Evolutionary conservation across 1,140 invertebrate species (phyloP).

Genomic region (Pogonomyrmex barbatus): DNA sequence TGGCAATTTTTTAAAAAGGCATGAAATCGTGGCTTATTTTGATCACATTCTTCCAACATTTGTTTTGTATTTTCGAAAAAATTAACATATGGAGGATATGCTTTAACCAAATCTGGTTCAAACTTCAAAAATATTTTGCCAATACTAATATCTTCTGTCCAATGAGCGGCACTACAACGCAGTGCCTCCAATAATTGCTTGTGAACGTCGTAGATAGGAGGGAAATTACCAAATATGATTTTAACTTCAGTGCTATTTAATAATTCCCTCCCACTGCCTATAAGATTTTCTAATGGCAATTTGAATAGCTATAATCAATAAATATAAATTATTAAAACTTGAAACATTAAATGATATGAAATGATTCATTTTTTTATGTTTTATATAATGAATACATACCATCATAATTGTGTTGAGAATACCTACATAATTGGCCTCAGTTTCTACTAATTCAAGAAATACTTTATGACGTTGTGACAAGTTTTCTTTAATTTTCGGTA

Average conservation of each 20-base stretch:
- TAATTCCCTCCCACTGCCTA: conserved; percentile 90
- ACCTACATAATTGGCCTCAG: conserved; percentile 98
- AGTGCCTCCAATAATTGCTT: conserved; percentile 93
- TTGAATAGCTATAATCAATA: conserved; percentile 93
- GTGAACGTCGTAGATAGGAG: conserved; percentile 97
- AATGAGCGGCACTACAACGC: conserved; percentile 89
- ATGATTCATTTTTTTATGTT: background rate
- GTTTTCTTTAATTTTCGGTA: conserved; percentile 86
- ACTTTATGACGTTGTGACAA: conserved; percentile 94
- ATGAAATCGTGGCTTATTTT: conserved; percentile 97
- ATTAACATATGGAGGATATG: conserved; percentile 99
- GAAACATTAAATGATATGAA: background rate
- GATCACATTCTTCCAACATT: conserved; percentile 95
- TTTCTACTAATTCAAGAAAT: conserved; percentile 97
- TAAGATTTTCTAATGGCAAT: conserved; percentile 94
- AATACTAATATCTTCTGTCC: conserved; percentile 94
- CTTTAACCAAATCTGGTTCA: conserved; percentile 93
- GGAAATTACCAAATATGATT: conserved; percentile 98
- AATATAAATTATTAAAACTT: conserved; percentile 28
- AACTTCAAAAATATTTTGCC: conserved; percentile 96
- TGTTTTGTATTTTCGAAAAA: conserved; percentile 99
- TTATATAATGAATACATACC: conserved; percentile 84
- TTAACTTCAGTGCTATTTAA: conserved; percentile 97
- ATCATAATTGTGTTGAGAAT: conserved; percentile 97
- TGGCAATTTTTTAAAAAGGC: conserved; percentile 99